phyloP scores from a whole-genome alignment of 2,888 invertebrate genomes.

The Clunio marinus region DNA sequence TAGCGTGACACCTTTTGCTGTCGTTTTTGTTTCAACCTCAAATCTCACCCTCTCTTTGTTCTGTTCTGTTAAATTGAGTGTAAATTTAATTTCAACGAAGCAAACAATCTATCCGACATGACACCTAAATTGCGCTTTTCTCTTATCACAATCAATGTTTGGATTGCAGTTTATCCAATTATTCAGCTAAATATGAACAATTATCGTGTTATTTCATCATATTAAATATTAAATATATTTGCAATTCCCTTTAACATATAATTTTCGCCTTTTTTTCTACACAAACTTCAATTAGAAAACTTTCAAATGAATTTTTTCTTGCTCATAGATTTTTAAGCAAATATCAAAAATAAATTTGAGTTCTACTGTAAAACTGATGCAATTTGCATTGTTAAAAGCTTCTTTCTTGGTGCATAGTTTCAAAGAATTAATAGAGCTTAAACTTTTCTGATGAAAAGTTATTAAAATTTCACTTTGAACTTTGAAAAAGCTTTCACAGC shows the following conservation, averaged over 20 bases:
- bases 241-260: too few relatives aligned
- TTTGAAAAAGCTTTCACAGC: too few relatives aligned
- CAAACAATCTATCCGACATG: background rate
- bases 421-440: background rate
- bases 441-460: background rate
- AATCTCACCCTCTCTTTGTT: background rate
- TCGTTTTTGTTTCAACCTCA: background rate
- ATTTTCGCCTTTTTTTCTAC: background rate
- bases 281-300: constrained; percentile 6
- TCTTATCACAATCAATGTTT: background rate
- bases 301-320: background rate
- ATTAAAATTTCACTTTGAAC: background rate
- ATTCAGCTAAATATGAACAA: background rate
- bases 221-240: background rate
- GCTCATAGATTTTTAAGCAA: too few relatives aligned
- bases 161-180: constrained; percentile 3
- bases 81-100: background rate
- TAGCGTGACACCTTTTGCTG: background rate
- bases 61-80: constrained; percentile 22
- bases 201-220: constrained; percentile 9
- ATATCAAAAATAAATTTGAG: too few relatives aligned
- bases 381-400: too few relatives aligned
- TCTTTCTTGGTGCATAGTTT: too few relatives aligned
- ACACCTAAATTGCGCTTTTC: background rate
- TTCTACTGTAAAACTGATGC: too few relatives aligned